Conservation (phyloP, 2,888 invertebrate genomes). For the Drosophila ezoana region DNA sequence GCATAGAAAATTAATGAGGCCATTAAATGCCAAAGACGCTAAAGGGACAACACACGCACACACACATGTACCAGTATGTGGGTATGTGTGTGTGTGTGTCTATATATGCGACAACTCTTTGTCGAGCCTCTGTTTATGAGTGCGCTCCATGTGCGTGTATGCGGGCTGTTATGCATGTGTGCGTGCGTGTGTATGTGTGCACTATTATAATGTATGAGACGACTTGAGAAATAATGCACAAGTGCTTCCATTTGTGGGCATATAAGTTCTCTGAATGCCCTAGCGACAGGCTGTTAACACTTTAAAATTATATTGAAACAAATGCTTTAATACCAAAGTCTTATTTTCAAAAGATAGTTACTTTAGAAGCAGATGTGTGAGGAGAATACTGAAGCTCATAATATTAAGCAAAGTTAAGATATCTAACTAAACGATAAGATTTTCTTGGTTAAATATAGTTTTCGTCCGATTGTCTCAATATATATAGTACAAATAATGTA, state of each 20-base stretch:
- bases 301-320: not conserved
- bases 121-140: slow-evolving; percentile 66
- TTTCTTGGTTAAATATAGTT: too few species aligned
- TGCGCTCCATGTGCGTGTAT: slow-evolving; percentile 21
- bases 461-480: too few species aligned
- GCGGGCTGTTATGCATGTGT: slow-evolving; percentile 28
- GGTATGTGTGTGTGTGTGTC: slow-evolving; percentile 30
- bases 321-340: too few species aligned
- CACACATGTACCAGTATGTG: slow-evolving; percentile 30
- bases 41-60: slow-evolving; percentile 64
- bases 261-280: slow-evolving; percentile 16
- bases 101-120: slow-evolving; percentile 67
- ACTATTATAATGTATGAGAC: slow-evolving; percentile 48
- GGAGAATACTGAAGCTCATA: too few species aligned
- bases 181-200: slow-evolving; percentile 52
- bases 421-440: too few species aligned
- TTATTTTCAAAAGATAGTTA: too few species aligned
- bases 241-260: slow-evolving; percentile 15
- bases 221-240: slow-evolving; percentile 31
- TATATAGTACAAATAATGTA: too few species aligned
- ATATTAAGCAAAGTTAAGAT: too few species aligned
- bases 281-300: not conserved
- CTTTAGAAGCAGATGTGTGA: too few species aligned
- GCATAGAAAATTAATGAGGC: slow-evolving; percentile 82
- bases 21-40: slow-evolving; percentile 79